Evolutionary conservation across 2,797 vertebrate species (phyloP).

Genomic region (Cossypha dichroa): DNA sequence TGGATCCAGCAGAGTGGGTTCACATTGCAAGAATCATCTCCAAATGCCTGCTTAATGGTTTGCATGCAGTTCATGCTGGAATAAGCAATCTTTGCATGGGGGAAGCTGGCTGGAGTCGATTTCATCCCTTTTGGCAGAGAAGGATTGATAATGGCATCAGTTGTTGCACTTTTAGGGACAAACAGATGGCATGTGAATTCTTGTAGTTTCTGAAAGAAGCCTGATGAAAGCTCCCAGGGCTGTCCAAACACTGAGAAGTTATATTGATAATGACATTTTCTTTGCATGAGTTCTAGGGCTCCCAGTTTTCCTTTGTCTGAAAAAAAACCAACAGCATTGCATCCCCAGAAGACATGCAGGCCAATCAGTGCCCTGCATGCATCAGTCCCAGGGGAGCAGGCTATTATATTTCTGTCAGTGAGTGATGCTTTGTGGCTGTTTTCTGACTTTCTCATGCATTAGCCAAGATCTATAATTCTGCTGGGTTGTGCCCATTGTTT

Average conservation of each 20-base stretch:
- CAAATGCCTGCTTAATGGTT: constrained; percentile 52
- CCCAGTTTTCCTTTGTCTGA: constrained; percentile 45
- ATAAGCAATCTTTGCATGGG: constrained; percentile 63
- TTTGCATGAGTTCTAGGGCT: constrained; percentile 52
- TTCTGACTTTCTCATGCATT: constrained; percentile 12
- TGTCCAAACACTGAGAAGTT: constrained; percentile 41
- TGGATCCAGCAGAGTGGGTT: constrained; percentile 47
- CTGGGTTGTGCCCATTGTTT: background rate
- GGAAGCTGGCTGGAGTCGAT: constrained; percentile 54
- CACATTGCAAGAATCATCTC: constrained; percentile 52
- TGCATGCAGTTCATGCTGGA: constrained; percentile 59
- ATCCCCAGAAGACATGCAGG: constrained; percentile 12
- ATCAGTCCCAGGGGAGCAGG: background rate
- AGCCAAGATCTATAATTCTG: constrained; percentile 4
- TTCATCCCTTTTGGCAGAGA: constrained; percentile 57
- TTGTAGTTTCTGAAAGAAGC: constrained; percentile 59
- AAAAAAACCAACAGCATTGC: background rate
- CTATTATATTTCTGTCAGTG: constrained; percentile 35
- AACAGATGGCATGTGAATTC: constrained; percentile 67
- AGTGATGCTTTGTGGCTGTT: constrained; percentile 25
- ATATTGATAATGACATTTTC: constrained; percentile 57
- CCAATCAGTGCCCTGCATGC: background rate
- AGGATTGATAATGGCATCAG: constrained; percentile 56
- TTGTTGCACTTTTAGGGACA: constrained; percentile 67
- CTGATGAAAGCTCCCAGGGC: constrained; percentile 56